phyloP scores from a whole-genome alignment of 1,140 invertebrate genomes.

The Chionoecetes opilio region DNA sequence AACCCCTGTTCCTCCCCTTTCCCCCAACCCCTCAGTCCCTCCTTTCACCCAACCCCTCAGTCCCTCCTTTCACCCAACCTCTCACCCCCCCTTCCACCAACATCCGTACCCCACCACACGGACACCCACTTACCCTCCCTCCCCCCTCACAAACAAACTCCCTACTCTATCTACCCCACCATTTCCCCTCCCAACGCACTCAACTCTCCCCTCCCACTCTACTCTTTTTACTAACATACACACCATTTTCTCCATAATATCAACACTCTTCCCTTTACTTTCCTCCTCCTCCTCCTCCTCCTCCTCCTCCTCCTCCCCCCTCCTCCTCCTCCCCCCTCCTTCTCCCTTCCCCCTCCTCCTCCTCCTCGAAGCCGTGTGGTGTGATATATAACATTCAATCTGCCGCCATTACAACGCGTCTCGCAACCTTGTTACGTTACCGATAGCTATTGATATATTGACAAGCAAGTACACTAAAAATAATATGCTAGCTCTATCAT shows the following conservation, averaged over 20 bases:
- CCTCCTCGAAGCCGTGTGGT: not conserved
- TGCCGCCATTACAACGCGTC: not conserved
- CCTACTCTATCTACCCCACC: no score
- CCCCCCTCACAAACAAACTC: no score
- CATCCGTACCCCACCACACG: no score
- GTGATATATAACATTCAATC: constrained; percentile 30
- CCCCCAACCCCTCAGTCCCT: not conserved
- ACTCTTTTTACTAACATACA: no score
- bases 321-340: not conserved
- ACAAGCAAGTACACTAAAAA: not conserved
- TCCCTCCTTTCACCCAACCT: not conserved
- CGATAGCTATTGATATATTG: constrained; percentile 30
- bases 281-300: not conserved
- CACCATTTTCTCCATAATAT: no score
- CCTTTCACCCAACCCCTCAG: not conserved
- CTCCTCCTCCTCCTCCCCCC: not conserved
- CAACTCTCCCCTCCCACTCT: no score
- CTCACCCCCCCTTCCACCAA: not conserved
- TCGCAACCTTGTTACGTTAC: not conserved
- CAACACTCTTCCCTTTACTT: no score
- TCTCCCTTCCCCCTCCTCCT: not conserved
- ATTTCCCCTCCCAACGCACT: not conserved
- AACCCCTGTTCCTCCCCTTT: not conserved
- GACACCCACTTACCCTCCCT: not conserved
- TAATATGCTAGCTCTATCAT: constrained; percentile 11